These are phyloP conservation scores for Channallabes apus DNA, from an alignment of 2,797 vertebrate genomes.

Conservation along the genomic window DNA sequence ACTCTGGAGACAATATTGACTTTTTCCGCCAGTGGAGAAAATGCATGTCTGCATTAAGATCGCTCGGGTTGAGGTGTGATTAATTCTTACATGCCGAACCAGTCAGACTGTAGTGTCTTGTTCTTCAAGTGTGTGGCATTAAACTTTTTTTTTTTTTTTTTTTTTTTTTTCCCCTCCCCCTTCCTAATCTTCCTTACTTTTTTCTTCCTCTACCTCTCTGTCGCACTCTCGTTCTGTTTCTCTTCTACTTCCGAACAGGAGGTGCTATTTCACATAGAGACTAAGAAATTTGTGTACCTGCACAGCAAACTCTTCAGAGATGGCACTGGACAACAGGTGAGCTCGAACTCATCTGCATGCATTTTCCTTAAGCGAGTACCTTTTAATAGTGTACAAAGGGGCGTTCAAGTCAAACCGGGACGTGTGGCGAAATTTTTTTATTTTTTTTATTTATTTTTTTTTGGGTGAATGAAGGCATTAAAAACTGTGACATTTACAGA, in stretches of 20 bases:
- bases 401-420: no score
- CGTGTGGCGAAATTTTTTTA: no score
- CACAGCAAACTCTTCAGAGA: conserved; percentile 76
- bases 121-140: conserved; percentile 46
- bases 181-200: conserved; percentile 6
- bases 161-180: not conserved
- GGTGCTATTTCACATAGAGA: conserved; percentile 80
- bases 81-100: conserved; percentile 37
- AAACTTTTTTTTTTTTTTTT: conserved; percentile 35
- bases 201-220: not conserved
- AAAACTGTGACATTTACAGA: no score
- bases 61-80: conserved; percentile 35
- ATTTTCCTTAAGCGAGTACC: no score
- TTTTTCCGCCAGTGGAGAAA: conserved; percentile 54
- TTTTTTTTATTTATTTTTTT: no score
- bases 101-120: conserved; percentile 35
- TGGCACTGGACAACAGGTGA: conserved; percentile 75
- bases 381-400: not conserved
- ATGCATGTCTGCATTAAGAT: conserved; percentile 50
- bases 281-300: conserved; percentile 77
- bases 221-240: not conserved
- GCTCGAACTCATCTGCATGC: conserved; percentile 14
- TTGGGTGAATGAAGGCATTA: no score
- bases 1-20: conserved; percentile 52
- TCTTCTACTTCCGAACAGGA: conserved; percentile 48